Base-by-base conservation (phyloP, 2,113 vertebrate genomes). In the Carassius auratus region DNA sequence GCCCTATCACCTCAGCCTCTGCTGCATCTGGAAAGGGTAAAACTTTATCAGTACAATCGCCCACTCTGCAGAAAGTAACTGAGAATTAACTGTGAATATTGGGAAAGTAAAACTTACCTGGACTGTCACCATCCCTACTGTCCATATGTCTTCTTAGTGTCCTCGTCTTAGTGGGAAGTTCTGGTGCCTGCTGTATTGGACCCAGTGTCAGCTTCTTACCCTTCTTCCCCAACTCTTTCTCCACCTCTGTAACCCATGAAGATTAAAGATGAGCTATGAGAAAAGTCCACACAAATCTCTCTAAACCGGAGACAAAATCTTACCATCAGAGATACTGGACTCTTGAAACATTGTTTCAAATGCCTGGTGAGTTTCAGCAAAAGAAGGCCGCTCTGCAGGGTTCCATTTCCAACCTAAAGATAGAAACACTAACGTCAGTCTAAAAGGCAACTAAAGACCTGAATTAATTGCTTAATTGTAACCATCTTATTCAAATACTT, bases 321-420 rank as follows among this genome's bases (percentile, higher is more conserved):
- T 94, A 99, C 98, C 98, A 38, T 99, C 98, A 0, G 97, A 99
- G 89, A 99, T 99, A 92, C 98, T 99, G 89, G 98, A 99, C 78
- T 99, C 98, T 91, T 99, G 98, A 90, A 99, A 99, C 98, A 99
- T 99, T 0, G 97, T 99, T 87, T 99, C 98, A 89, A 99, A 99
- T 2, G 97, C 97, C 87, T 99, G 98, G 91, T 99, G 98, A 86
- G 98, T 97, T 91, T 99, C 98, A 6, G 98, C 97, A 87, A 99
- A 99, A 38, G 98, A 97, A 0, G 98, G 98, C 57, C 98, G 94
- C 64, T 99, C 98, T 0, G 95, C 94, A 52, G 98, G 96, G 84
- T 93, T 98, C 98, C 98, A 99, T 92, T 96, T 96, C 98, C 98
- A 99, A 92, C 98, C 98, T 99, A 87, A 87, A 87, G 19, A 52